Evolutionary conservation across 2,113 vertebrate genomes (phyloP).

Genomic region (Picathartes gymnocephalus): DNA sequence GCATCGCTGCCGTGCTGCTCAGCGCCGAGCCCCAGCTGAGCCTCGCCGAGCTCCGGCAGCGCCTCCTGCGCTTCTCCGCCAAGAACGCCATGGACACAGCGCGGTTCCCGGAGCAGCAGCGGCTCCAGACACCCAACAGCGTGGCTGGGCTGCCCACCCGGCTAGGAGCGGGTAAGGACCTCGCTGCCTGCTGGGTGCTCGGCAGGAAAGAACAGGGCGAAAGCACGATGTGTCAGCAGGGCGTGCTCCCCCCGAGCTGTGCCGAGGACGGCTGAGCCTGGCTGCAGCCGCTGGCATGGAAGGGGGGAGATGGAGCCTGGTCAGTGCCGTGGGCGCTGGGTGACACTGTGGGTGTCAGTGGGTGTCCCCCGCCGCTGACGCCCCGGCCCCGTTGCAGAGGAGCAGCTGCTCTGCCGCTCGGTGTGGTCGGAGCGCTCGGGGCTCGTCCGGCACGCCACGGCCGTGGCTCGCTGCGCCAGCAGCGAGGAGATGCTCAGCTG

Average conservation of each 20-base stretch:
- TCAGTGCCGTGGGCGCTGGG: rapidly evolving
- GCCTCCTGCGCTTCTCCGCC: slow-evolving; percentile 74
- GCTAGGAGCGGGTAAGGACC: slow-evolving; percentile 20
- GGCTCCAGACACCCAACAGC: slow-evolving; percentile 76
- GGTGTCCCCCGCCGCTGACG: rapidly evolving
- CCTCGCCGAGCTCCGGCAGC: slow-evolving; percentile 77
- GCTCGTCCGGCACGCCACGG: neutral
- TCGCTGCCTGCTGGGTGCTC: rapidly evolving
- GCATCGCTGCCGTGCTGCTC: slow-evolving; percentile 80
- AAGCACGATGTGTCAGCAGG: rapidly evolving
- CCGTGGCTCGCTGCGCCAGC: slow-evolving; percentile 58
- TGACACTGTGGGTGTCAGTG: rapidly evolving
- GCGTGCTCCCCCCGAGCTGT: no score
- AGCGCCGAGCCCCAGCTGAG: slow-evolving; percentile 64
- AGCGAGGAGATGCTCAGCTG: slow-evolving; percentile 80
- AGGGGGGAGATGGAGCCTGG: neutral
- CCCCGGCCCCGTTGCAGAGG: neutral
- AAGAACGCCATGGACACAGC: slow-evolving; percentile 67
- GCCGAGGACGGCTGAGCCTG: rapidly evolving
- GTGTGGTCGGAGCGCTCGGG: slow-evolving; percentile 83
- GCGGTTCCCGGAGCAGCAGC: slow-evolving; percentile 74
- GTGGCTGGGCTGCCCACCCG: slow-evolving; percentile 71
- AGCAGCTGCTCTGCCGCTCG: slow-evolving; percentile 79
- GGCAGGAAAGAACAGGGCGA: neutral
- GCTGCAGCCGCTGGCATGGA: rapidly evolving